These are phyloP conservation scores for Prostheceraeus crozeri DNA, from an alignment of 2,888 invertebrate genomes.

Conservation along the genomic window DNA sequence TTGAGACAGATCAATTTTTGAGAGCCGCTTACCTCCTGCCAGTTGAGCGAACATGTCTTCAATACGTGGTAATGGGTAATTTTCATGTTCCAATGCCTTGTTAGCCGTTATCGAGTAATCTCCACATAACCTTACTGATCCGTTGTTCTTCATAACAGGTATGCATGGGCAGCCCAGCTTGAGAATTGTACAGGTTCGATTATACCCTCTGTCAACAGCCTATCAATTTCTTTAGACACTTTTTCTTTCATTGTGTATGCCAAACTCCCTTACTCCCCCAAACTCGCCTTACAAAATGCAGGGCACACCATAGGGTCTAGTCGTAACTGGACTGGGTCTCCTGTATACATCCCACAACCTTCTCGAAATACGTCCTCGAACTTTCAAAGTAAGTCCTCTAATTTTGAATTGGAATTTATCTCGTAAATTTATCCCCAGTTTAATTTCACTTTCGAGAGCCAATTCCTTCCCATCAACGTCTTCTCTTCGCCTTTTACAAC, in stretches of 20 bases:
- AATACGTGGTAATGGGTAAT: constrained; percentile 7
- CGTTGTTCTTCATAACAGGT: constrained; percentile 5
- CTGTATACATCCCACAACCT: constrained; percentile 16
- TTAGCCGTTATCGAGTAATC: constrained; percentile 5
- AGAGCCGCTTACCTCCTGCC: constrained; percentile 23
- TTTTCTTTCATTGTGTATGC: constrained; percentile 22
- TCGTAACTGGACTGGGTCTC: constrained; percentile 18
- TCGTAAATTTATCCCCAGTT: constrained; percentile 1
- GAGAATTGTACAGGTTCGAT: neutral
- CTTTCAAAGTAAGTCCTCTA: neutral
- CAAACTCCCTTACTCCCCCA: no score
- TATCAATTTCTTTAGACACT: neutral
- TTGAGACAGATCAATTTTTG: constrained; percentile 19
- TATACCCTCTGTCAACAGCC: constrained; percentile 9
- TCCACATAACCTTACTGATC: neutral
- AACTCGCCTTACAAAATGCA: neutral
- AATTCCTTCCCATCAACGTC: constrained; percentile 11
- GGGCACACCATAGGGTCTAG: neutral
- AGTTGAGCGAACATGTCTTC: constrained; percentile 20
- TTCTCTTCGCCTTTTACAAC: constrained; percentile 13
- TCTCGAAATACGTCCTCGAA: constrained; percentile 4
- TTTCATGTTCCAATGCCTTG: constrained; percentile 4
- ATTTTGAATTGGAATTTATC: neutral
- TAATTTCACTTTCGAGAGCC: constrained; percentile 6
- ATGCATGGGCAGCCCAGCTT: constrained; percentile 3